phyloP scores from a whole-genome alignment of 1,140 invertebrate species.

The Drosophila kohkoa region DNA sequence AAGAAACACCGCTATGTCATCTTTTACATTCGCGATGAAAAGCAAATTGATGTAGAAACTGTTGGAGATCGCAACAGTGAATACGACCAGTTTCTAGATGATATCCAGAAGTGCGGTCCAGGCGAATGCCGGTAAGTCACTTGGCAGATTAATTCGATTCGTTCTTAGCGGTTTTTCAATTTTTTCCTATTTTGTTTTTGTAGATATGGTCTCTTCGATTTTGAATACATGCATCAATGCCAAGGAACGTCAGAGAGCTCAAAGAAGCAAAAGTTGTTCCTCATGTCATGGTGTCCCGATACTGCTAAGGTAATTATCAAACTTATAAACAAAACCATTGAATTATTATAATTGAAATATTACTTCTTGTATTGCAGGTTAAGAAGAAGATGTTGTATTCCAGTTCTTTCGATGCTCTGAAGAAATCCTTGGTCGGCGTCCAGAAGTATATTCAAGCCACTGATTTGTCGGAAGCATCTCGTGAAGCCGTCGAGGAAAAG shows the following conservation, averaged over 20 bases:
- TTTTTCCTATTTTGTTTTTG: background rate
- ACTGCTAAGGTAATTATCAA: conserved; percentile 89
- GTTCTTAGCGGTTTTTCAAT: background rate
- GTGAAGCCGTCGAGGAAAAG: conserved; percentile 96
- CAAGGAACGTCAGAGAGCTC: conserved; percentile 96
- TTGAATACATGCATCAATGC: conserved; percentile 97
- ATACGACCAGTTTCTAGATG: conserved; percentile 95
- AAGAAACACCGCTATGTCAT: conserved; percentile 98
- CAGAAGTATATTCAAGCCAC: conserved; percentile 99
- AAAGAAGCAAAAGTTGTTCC: conserved; percentile 97
- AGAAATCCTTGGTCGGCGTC: conserved; percentile 97
- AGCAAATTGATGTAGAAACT: conserved; percentile 96
- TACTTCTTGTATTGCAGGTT: conserved; percentile 85
- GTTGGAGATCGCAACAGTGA: conserved; percentile 94
- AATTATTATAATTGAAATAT: background rate
- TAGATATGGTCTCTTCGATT: conserved; percentile 96
- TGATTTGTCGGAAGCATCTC: conserved; percentile 95
- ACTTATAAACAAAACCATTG: background rate
- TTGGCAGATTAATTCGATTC: background rate
- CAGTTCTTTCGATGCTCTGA: conserved; percentile 97
- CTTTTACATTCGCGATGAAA: conserved; percentile 97
- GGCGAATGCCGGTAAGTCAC: conserved; percentile 92
- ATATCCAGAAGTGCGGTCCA: conserved; percentile 94
- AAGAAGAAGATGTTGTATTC: conserved; percentile 99
- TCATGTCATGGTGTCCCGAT: conserved; percentile 99